phyloP scores from a whole-genome alignment of 2,113 vertebrate genomes.

The Tetrax tetrax region DNA sequence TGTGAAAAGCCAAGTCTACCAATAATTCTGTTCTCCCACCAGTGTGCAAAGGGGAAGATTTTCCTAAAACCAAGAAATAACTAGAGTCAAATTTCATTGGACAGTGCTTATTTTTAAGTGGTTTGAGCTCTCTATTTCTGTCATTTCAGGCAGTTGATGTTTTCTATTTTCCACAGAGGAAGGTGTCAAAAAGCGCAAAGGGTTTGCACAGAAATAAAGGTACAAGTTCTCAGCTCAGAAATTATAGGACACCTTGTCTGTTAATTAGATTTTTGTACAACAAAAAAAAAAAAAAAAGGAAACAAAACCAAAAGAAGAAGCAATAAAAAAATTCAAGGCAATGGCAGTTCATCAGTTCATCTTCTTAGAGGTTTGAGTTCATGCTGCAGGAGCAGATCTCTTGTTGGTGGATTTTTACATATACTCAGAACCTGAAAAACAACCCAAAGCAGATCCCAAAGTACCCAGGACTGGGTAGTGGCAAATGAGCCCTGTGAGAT shows the following conservation, averaged over 20 bases:
- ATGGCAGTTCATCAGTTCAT: neutral
- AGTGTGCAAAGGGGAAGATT: neutral
- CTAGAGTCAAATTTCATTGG: neutral
- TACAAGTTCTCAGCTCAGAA: neutral
- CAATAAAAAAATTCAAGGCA: neutral
- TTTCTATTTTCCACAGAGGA: neutral
- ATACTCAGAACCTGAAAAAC: neutral
- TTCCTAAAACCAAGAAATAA: neutral
- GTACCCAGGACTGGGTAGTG: neutral
- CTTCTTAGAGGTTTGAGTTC: neutral
- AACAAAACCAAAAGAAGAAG: neutral
- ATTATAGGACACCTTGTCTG: neutral
- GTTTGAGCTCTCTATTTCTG: neutral
- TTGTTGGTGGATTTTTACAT: neutral
- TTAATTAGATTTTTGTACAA: neutral
- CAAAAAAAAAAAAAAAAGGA: neutral
- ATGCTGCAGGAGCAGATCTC: neutral
- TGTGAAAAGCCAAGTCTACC: slow-evolving; percentile 32
- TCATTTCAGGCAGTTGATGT: neutral
- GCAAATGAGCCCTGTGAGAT: neutral
- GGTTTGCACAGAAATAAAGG: neutral
- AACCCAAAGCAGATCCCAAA: neutral
- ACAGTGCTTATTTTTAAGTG: neutral
- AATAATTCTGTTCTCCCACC: neutral
- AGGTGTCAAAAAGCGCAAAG: neutral